Conservation (phyloP, 2,797 vertebrate species). For the Danio aesculapii region DNA sequence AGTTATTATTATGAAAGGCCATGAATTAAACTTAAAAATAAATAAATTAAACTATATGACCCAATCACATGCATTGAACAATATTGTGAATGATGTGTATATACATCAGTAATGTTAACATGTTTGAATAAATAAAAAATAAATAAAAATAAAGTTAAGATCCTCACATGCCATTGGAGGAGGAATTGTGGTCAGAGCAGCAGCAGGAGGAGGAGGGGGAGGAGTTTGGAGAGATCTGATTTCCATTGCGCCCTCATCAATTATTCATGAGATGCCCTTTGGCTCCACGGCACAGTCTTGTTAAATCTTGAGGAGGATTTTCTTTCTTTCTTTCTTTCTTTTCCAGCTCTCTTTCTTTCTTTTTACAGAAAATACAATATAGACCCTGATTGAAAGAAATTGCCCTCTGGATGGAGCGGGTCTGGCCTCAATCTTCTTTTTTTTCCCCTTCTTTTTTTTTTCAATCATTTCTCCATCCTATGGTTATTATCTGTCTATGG, state of each 20-base stretch:
- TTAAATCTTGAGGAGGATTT: constrained; percentile 75
- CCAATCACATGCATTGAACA: background rate
- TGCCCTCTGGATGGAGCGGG: constrained; percentile 65
- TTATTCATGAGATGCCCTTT: constrained; percentile 79
- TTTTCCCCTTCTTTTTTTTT: constrained; percentile 10
- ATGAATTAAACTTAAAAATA: background rate
- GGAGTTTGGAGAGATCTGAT: constrained; percentile 52
- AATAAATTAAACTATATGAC: background rate
- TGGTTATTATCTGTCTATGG: constrained; percentile 4
- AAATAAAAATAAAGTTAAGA: background rate
- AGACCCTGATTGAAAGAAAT: constrained; percentile 70
- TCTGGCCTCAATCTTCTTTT: constrained; percentile 44
- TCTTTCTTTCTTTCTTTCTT: constrained; percentile 60
- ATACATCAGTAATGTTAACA: background rate
- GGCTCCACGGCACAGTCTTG: constrained; percentile 73
- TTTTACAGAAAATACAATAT: constrained; percentile 68
- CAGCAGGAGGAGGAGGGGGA: constrained; percentile 37
- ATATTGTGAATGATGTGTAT: background rate
- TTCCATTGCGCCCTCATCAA: constrained; percentile 63
- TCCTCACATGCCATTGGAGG: background rate
- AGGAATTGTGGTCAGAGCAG: constrained; percentile 26
- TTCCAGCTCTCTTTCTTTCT: constrained; percentile 69
- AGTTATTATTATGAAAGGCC: no score
- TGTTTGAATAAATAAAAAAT: background rate
- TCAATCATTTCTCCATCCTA: constrained; percentile 11